Evolutionary conservation across 2,888 invertebrate genomes (phyloP).

Genomic region (Shargacucullia verbasci): DNA sequence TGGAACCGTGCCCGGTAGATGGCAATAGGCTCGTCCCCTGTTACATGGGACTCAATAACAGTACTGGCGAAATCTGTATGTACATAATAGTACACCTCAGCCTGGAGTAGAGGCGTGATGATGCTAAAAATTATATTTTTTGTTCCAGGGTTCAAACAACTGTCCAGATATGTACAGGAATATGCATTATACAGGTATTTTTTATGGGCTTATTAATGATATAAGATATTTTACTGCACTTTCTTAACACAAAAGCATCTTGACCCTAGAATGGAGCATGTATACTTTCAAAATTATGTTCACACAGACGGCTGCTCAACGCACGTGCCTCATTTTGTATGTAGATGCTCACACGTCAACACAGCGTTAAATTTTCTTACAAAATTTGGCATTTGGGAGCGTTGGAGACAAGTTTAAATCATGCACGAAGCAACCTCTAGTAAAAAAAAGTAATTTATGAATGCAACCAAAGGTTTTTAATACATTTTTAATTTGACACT

Average conservation of each 20-base stretch:
- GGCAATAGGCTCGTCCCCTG: too few species aligned
- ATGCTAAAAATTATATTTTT: constrained; percentile 21
- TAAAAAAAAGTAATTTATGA: not conserved
- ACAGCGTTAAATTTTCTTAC: too few species aligned
- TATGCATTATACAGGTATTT: constrained; percentile 95
- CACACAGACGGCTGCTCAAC: too few species aligned
- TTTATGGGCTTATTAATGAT: not conserved
- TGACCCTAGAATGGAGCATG: constrained; percentile 48
- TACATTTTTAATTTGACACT: constrained; percentile 1
- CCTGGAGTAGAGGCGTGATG: too few species aligned
- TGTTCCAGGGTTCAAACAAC: constrained; percentile 86
- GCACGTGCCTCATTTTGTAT: too few species aligned
- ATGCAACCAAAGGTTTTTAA: constrained; percentile 13
- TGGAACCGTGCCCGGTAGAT: too few species aligned
- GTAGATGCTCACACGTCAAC: too few species aligned
- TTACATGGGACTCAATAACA: too few species aligned
- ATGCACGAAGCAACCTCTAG: constrained; percentile 26
- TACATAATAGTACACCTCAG: too few species aligned
- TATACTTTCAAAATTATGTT: not conserved
- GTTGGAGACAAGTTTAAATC: too few species aligned
- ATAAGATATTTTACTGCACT: constrained; percentile 12
- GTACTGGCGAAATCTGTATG: too few species aligned
- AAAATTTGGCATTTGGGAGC: too few species aligned
- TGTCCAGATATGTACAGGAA: constrained; percentile 97
- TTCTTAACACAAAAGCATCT: constrained; percentile 36